Conservation (phyloP, 1,140 invertebrate species). For the Apis laboriosa region DNA sequence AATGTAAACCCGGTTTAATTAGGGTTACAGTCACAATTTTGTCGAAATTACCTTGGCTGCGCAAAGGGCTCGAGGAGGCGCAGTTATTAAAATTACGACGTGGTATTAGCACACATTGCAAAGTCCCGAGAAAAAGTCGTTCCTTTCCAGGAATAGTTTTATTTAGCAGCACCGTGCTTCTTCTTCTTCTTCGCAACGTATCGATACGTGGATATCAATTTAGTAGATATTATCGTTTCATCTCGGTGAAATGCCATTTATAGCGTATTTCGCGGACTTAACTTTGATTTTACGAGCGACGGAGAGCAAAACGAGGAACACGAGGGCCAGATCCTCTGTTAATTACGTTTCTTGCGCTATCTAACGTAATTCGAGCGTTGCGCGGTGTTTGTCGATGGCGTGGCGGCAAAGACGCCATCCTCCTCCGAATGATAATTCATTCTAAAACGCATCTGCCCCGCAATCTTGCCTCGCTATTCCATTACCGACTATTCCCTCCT, state of each 20-base stretch:
- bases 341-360: conserved; percentile 68
- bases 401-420: conserved; percentile 12
- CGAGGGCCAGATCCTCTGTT: conserved; percentile 56
- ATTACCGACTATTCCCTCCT: conserved; percentile 45
- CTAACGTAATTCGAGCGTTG: conserved; percentile 64
- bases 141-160: background rate
- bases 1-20: conserved; percentile 46
- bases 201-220: background rate
- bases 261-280: conserved; percentile 12
- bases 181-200: too few relatives aligned
- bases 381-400: conserved; percentile 46
- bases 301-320: conserved; percentile 49
- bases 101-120: conserved; percentile 2
- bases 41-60: conserved; percentile 31
- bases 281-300: conserved; percentile 47
- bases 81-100: conserved; percentile 43
- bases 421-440: conserved; percentile 49
- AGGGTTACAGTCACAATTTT: conserved; percentile 36
- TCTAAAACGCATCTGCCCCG: conserved; percentile 35
- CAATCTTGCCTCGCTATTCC: conserved; percentile 22
- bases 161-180: too few relatives aligned
- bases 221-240: background rate
- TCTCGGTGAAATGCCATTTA: background rate
- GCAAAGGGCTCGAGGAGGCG: conserved; percentile 1
- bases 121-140: background rate